Percentiles rank a stretch among this genome's conserved stretches.
These are phyloP conservation scores for Ictalurus furcatus DNA, from an alignment of 2,113 vertebrate species.

Conservation along the genomic window DNA sequence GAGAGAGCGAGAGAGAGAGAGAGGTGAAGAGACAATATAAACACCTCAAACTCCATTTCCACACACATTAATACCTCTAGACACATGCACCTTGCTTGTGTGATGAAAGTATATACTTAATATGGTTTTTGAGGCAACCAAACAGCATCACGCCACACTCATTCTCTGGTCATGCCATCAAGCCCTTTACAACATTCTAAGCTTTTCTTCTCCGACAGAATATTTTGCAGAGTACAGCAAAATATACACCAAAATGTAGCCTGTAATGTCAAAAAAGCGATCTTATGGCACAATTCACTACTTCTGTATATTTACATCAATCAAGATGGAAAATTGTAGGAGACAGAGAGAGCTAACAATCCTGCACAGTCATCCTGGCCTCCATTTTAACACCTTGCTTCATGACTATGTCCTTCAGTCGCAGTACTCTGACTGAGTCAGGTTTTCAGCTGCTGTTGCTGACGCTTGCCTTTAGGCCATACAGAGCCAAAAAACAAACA, in stretches of 20 bases:
- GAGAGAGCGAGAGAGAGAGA: background rate
- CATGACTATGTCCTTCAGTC: slow-evolving; percentile 35
- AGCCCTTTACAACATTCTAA: slow-evolving; percentile 17
- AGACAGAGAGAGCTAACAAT: background rate
- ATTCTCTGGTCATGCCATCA: slow-evolving; percentile 21
- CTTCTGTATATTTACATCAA: background rate
- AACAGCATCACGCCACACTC: background rate
- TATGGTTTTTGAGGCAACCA: background rate
- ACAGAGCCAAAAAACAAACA: slow-evolving; percentile 10
- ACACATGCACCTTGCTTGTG: background rate
- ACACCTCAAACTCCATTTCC: background rate
- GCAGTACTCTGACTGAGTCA: slow-evolving; percentile 1
- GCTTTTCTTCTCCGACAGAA: slow-evolving; percentile 8
- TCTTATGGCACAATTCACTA: background rate
- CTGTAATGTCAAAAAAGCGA: background rate
- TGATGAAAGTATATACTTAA: background rate
- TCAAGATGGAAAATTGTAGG: background rate
- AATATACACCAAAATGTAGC: background rate
- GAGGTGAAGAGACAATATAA: background rate
- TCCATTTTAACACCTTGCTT: slow-evolving; percentile 18
- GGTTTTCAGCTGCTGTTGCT: slow-evolving; percentile 6
- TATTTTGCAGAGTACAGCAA: background rate
- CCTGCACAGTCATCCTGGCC: slow-evolving; percentile 17
- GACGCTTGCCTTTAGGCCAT: slow-evolving; percentile 5
- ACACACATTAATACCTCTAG: background rate